Percentiles rank a stretch among this genome's conserved stretches.
Conservation (phyloP, 2,888 invertebrate species). For the Acheta domesticus region DNA sequence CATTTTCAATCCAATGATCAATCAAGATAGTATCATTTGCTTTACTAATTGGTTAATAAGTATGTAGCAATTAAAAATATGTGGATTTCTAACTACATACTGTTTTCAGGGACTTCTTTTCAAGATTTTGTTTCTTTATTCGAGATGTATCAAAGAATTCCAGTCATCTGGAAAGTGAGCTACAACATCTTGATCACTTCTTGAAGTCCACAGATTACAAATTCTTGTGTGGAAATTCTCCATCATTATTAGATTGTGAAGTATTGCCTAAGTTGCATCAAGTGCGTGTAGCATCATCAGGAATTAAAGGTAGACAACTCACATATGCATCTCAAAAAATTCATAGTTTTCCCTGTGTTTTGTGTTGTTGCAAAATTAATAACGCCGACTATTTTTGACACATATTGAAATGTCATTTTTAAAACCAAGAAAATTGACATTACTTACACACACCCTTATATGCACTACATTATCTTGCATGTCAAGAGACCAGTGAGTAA, state of each 20-base stretch:
- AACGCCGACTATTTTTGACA: no score
- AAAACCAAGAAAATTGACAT: no score
- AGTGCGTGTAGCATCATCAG: constrained; percentile 39
- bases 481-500: no score
- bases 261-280: constrained; percentile 40
- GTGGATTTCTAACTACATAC: background rate
- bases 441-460: no score
- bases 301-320: constrained; percentile 36
- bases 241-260: constrained; percentile 39
- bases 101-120: constrained; percentile 38
- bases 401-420: no score
- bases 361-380: no score
- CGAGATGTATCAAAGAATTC: constrained; percentile 38
- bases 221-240: constrained; percentile 37
- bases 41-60: background rate
- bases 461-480: no score
- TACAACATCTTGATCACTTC: constrained; percentile 33
- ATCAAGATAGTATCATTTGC: no score
- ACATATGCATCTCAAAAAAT: background rate
- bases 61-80: background rate
- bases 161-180: constrained; percentile 38
- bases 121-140: constrained; percentile 39
- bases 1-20: no score
- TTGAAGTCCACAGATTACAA: constrained; percentile 29
- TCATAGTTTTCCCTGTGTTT: no score